These are phyloP conservation scores for Seriola aureovittata DNA, from an alignment of 2,113 vertebrate genomes.

Conservation along the genomic window DNA sequence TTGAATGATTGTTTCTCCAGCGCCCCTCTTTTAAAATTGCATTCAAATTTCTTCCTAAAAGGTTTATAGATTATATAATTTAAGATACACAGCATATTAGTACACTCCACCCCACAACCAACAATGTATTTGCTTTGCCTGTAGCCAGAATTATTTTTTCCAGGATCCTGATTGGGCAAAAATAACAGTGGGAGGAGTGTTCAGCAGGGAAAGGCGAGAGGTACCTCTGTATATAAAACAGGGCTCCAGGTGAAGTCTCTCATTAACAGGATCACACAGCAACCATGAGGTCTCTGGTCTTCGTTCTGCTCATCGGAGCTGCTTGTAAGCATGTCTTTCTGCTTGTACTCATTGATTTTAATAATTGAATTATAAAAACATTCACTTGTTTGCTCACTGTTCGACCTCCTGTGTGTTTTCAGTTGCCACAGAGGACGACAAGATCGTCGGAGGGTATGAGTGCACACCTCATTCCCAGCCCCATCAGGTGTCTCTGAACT, in stretches of 20 bases:
- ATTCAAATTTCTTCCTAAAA: background rate
- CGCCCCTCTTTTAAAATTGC: background rate
- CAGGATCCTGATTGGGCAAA: constrained; percentile 25
- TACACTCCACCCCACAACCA: background rate
- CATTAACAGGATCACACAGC: constrained; percentile 54
- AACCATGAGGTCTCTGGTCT: constrained; percentile 82
- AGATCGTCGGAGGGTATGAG: constrained; percentile 81
- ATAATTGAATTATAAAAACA: background rate
- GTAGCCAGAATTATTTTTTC: background rate
- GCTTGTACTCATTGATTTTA: background rate
- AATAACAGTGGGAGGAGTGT: constrained; percentile 7
- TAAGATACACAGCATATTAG: background rate
- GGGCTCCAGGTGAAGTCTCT: background rate
- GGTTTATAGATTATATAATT: background rate
- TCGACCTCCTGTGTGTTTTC: background rate
- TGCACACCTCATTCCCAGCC: constrained; percentile 72
- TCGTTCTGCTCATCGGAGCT: constrained; percentile 82
- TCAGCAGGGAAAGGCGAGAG: background rate
- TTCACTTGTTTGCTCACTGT: background rate
- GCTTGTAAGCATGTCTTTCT: constrained; percentile 70
- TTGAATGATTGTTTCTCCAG: background rate
- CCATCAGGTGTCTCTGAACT: constrained; percentile 80
- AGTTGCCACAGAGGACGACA: constrained; percentile 75
- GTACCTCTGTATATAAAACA: constrained; percentile 42
- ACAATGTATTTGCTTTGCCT: constrained; percentile 22